These are phyloP conservation scores for Punctoribates punctum DNA, from an alignment of 2,888 invertebrate genomes.

Conservation along the genomic window DNA sequence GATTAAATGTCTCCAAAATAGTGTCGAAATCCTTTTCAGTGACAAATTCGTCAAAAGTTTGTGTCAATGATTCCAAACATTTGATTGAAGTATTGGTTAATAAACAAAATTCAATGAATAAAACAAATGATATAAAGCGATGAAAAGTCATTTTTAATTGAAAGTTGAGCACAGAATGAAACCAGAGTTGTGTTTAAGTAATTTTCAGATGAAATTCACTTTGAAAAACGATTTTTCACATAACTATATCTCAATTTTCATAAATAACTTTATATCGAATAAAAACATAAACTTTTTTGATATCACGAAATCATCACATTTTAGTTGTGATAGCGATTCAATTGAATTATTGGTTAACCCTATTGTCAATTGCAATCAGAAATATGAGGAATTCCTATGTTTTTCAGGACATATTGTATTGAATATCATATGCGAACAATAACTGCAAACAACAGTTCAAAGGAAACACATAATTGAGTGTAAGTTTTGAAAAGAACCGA, in stretches of 20 bases:
- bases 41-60: neutral
- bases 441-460: neutral
- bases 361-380: too few relatives aligned
- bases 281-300: neutral
- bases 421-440: neutral
- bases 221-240: neutral
- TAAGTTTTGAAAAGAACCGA: neutral
- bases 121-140: neutral
- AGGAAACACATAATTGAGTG: neutral
- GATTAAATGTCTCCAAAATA: neutral
- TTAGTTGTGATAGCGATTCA: neutral
- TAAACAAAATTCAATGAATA: neutral
- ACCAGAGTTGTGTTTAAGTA: too few relatives aligned
- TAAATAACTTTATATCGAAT: neutral
- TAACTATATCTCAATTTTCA: constrained; percentile 33
- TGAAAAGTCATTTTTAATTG: neutral
- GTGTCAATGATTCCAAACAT: neutral
- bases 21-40: neutral
- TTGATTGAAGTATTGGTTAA: neutral
- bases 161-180: neutral
- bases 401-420: constrained; percentile 11
- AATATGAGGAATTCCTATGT: neutral
- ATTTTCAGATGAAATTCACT: neutral
- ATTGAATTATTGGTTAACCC: neutral
- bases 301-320: neutral